Evolutionary conservation across 2,888 invertebrate species (phyloP), one percentile per base, ranked within the genome.

Genomic region (Stenodera caucasica): DNA sequence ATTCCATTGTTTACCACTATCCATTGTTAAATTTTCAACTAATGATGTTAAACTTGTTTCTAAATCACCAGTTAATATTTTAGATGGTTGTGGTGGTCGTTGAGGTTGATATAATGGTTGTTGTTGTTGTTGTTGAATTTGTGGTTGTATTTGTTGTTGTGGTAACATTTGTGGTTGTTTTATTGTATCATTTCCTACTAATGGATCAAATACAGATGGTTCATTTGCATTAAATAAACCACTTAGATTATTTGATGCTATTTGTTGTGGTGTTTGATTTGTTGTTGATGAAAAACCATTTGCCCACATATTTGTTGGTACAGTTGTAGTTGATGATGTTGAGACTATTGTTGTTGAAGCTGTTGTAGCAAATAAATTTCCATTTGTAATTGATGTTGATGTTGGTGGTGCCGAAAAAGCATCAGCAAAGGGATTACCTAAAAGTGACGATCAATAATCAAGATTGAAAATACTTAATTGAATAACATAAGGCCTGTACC

Each of bases 41-140:
- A 98, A 84, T 67, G 92, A 92, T 63, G 96, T 95, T 65, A 98
- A 88, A 71, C 96, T 96, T 70, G 94, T 92, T 80, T 98, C 97
- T 79, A 98, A 83, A 81, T 97, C 97, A 55, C 95, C 94, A 14
- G 95, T 94, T 64, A 97, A 85, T 58, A 97, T 89, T 72, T 84
- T 84, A 7, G 76, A 70, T 18, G 79, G 80, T 57, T 76, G 78
- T 29, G 77, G 71, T 21, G 77, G 77, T 50, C 74, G 69, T 29
- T 71, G 74, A 7, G 76, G 75, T 68, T 65, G 69, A 45, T 69
- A 67, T 26, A 71, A 68, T 21, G 74, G 73, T 14, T 71, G 75
- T 5, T 65, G 67, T 30, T 67, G 70, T 21, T 72, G 45, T 45
- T 21, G 45, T 12, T 23, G 45, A 23, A 23, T 12, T 23, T 21